Conservation (phyloP, 2,888 invertebrate species). For the Nephrotoma guestfalica region DNA sequence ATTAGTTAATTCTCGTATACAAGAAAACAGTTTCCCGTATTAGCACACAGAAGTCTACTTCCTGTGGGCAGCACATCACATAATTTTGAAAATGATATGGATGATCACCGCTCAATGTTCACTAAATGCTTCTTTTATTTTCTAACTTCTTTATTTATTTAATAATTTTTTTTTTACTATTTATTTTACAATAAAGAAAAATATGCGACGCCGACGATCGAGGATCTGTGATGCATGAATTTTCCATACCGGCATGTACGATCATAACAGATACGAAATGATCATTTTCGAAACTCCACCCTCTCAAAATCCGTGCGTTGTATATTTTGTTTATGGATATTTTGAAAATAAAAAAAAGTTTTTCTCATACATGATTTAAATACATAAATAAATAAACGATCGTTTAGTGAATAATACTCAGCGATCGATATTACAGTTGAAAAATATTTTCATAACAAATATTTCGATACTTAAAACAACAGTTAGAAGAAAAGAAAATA, state of each 20-base stretch:
- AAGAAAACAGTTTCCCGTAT: too few species aligned
- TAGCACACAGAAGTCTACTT: background rate
- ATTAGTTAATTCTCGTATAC: too few species aligned
- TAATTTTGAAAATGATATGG: background rate
- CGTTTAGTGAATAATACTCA: background rate
- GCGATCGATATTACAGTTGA: background rate
- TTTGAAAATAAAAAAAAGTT: background rate
- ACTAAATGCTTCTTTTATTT: background rate
- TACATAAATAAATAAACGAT: background rate
- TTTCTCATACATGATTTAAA: background rate
- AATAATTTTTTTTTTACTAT: background rate
- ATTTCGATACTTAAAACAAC: background rate
- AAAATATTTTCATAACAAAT: background rate
- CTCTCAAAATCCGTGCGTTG: background rate
- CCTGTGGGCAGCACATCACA: background rate
- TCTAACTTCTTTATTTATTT: background rate
- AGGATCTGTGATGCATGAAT: background rate
- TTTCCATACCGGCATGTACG: background rate
- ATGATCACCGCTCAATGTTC: background rate
- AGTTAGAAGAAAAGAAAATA: background rate
- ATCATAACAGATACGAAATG: background rate
- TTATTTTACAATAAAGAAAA: background rate
- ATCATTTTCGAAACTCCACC: background rate
- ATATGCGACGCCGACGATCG: background rate
- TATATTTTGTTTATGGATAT: background rate